Conservation (phyloP, 2,888 invertebrate species). For the Beris chalybata region DNA sequence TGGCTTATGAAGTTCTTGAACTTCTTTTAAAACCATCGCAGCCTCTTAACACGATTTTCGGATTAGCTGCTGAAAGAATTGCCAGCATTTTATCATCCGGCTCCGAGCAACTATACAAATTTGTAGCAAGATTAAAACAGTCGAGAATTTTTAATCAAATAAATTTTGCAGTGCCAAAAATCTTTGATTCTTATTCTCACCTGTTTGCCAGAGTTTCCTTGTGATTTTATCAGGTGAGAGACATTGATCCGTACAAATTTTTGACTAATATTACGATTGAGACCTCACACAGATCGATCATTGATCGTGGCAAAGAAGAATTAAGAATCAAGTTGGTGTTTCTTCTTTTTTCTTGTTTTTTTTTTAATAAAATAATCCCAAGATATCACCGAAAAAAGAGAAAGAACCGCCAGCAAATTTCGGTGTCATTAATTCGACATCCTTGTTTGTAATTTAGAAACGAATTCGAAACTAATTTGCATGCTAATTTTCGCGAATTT, state of each 20-base stretch:
- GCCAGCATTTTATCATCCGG: too few relatives aligned
- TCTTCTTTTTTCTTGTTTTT: too few relatives aligned
- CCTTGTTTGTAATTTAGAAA: background rate
- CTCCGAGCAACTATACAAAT: background rate
- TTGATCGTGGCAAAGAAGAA: background rate
- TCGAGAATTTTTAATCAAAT: too few relatives aligned
- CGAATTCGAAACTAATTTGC: slow-evolving; percentile 6
- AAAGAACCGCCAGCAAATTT: background rate
- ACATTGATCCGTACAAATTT: background rate
- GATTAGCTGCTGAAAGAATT: slow-evolving; percentile 10
- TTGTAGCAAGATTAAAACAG: too few relatives aligned
- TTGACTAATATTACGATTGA: slow-evolving; percentile 1
- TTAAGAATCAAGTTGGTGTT: background rate
- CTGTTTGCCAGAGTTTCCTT: too few relatives aligned
- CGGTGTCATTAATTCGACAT: background rate
- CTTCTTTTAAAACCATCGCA: background rate
- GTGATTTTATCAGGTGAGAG: too few relatives aligned
- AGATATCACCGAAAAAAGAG: background rate
- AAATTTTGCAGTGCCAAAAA: too few relatives aligned
- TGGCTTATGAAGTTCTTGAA: background rate
- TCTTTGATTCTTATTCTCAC: too few relatives aligned
- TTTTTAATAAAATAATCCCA: background rate
- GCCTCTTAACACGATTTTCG: slow-evolving; percentile 18
- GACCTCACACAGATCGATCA: slow-evolving; percentile 2
- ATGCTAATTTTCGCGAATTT: background rate